Percentiles rank a stretch among this genome's conserved stretches.
Evolutionary conservation across 2,113 vertebrate species (phyloP).

Genomic region (Marcusenius ussheri): DNA sequence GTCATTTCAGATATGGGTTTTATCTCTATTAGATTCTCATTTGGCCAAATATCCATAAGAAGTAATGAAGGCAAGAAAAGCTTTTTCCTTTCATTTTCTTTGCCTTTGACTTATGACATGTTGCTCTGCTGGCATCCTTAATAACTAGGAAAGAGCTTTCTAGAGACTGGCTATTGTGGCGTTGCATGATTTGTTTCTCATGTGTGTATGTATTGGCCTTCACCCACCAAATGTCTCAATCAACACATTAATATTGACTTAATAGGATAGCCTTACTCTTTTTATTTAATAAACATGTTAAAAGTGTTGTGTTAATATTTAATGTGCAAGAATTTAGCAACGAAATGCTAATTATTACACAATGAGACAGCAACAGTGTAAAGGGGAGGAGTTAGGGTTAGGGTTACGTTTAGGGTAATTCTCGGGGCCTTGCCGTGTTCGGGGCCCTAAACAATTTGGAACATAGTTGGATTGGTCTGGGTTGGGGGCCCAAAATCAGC

Average conservation of each 20-base stretch:
- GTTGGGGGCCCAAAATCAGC: neutral
- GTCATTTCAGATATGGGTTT: conserved; percentile 32
- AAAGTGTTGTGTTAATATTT: neutral
- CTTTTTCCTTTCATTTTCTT: neutral
- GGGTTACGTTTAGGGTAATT: neutral
- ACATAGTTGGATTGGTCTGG: neutral
- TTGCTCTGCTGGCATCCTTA: neutral
- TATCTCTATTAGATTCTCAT: conserved; percentile 30
- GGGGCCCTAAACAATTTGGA: neutral
- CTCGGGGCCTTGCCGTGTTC: neutral
- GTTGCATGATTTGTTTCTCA: neutral
- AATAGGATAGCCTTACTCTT: neutral
- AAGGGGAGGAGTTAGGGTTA: neutral
- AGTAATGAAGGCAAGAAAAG: neutral
- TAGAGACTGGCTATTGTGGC: neutral
- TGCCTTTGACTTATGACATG: neutral
- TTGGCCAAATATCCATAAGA: conserved; percentile 22
- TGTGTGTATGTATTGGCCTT: neutral
- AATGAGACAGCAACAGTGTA: neutral
- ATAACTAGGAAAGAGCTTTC: neutral
- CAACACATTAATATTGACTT: neutral
- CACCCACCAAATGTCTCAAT: neutral
- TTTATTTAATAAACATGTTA: neutral
- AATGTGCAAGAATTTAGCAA: neutral
- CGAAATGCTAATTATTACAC: neutral